Percentiles rank a stretch among this genome's conserved stretches.
These are phyloP conservation scores for Brachyalestes nurse DNA, from an alignment of 2,797 vertebrate species.

Conservation along the genomic window DNA sequence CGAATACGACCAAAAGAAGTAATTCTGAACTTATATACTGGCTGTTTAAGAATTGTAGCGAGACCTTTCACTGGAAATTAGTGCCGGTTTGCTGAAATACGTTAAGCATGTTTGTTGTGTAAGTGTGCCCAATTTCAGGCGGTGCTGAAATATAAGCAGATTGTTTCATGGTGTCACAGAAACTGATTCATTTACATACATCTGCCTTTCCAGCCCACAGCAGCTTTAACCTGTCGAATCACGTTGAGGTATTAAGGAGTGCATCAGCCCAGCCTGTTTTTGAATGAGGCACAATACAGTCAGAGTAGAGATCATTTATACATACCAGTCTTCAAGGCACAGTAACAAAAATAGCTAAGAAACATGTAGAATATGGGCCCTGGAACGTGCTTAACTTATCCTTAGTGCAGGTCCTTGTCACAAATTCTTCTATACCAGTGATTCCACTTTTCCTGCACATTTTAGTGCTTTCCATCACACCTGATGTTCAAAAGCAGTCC, in stretches of 20 bases:
- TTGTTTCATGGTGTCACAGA: no score
- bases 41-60: background rate
- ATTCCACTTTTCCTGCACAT: no score
- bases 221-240: background rate
- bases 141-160: background rate
- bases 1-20: background rate
- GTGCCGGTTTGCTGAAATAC: background rate
- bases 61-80: background rate
- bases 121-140: constrained; percentile 2
- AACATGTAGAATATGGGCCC: background rate
- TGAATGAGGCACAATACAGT: background rate
- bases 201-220: background rate
- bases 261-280: no score
- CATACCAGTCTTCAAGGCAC: background rate
- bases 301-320: background rate
- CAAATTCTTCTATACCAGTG: background rate
- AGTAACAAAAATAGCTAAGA: background rate
- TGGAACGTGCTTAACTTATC: background rate
- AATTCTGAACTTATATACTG: background rate
- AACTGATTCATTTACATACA: no score
- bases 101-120: background rate
- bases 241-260: background rate
- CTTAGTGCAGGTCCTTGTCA: background rate
- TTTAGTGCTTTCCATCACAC: no score
- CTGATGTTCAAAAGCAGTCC: no score